Evolutionary conservation across 2,888 invertebrate genomes (phyloP), one percentile per base, ranked within the genome.

Genomic region (Epistrophe grossulariae): DNA sequence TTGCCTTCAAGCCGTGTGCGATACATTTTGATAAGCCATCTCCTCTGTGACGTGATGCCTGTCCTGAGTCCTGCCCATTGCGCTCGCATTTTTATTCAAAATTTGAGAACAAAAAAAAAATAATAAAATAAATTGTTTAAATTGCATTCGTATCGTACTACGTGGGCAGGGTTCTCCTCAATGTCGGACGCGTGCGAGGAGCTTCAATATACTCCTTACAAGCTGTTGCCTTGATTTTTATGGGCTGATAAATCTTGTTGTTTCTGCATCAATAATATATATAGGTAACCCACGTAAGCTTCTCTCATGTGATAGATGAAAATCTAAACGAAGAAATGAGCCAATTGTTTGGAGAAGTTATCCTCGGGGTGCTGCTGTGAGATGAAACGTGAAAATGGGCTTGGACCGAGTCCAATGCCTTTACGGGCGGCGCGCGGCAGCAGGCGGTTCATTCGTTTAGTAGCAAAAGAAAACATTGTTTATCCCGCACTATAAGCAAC

Each of bases 191-290:
- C 82, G 83, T 83, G 87, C 87, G 71, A 68, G 66, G 45, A 60
- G 15, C 57, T 55, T 59, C 55, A 57, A 70, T 85, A 70, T 85
- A 64, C 79, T 48, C 77, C 70, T 73, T 77, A 76, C 68, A 79
- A 66, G 81, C 48, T 82, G 78, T 79, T 82, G 85, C 82, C 82
- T 82, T 79, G 82, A 87, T 87, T 83, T 83, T 83, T 83, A 83
- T 68, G 60, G 62, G 15, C 72, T 66, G 87, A 87, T 87, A 79
- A 80, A 68, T 72, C 79, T 79, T 59, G 71, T 74, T 70, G 74
- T 62, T 87, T 19, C 31, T 48, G 52, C 55, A 19, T 71, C 38
- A 60, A 55, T 45, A 66, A 19, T 19, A 19, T 64, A 66, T 73
- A n/a, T n/a, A n/a, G n/a, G n/a, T n/a, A 70, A 74, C 70, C 85